Conservation (phyloP, 2,888 invertebrate genomes). For the Tiliacea citrago region DNA sequence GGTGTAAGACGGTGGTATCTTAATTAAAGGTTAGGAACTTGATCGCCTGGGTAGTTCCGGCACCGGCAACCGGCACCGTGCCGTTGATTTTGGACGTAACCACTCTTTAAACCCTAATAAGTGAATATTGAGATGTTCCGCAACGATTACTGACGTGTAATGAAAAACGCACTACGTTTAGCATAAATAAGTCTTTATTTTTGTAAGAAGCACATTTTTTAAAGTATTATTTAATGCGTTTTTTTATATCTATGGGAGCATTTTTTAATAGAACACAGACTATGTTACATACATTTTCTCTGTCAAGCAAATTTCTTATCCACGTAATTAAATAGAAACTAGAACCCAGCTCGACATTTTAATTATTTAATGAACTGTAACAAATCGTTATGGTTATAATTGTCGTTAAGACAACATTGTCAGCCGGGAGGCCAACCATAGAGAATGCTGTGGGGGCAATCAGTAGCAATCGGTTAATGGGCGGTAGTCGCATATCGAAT, state of each 20-base stretch:
- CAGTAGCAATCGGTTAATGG: constrained; percentile 80
- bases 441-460: constrained; percentile 81
- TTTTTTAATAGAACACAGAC: background rate
- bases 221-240: background rate
- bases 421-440: constrained; percentile 81
- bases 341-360: constrained; percentile 68
- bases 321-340: constrained; percentile 45
- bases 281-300: background rate
- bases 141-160: constrained; percentile 46
- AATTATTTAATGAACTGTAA: constrained; percentile 80
- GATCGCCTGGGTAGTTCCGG: constrained; percentile 81
- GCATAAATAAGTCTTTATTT: constrained; percentile 21
- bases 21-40: constrained; percentile 81
- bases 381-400: constrained; percentile 83
- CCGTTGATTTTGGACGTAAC: constrained; percentile 63
- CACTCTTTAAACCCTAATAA: constrained; percentile 59
- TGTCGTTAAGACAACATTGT: constrained; percentile 83
- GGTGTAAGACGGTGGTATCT: constrained; percentile 71
- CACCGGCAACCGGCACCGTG: constrained; percentile 62
- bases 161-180: constrained; percentile 32
- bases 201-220: background rate
- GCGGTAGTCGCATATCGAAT: constrained; percentile 85
- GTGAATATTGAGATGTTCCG: constrained; percentile 63
- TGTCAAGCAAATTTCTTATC: constrained; percentile 1
- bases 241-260: background rate